Evolutionary conservation across 1,140 invertebrate species (phyloP).

Genomic region (Drosophila watanabei): DNA sequence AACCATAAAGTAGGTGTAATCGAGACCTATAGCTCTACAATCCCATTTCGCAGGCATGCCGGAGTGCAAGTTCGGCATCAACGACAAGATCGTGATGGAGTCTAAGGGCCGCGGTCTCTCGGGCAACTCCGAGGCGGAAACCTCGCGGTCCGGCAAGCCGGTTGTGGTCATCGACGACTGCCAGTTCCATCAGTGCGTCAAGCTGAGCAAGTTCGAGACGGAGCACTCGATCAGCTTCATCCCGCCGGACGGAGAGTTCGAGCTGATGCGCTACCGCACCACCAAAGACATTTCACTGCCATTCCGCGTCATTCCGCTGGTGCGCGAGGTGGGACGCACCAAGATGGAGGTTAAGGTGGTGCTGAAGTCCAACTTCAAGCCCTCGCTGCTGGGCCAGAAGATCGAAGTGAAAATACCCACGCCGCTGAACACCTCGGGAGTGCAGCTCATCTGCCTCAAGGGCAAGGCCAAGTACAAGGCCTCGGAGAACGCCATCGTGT

Average conservation of each 20-base stretch:
- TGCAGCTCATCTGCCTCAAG: constrained; percentile 99
- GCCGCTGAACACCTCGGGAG: constrained; percentile 99
- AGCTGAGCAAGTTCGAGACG: constrained; percentile 99
- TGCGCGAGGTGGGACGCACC: constrained; percentile 98
- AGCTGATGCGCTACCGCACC: constrained; percentile 99
- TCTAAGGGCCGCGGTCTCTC: constrained; percentile 93
- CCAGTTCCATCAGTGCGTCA: constrained; percentile 99
- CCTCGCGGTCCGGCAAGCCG: constrained; percentile 95
- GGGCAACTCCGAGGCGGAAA: constrained; percentile 92
- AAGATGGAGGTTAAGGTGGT: constrained; percentile 99
- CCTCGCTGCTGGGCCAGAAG: constrained; percentile 98
- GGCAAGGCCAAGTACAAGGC: constrained; percentile 99
- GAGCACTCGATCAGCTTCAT: constrained; percentile 99
- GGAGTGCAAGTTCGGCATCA: constrained; percentile 99
- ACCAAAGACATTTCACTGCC: constrained; percentile 99
- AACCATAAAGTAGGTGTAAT: background rate
- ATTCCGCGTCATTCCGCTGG: constrained; percentile 99
- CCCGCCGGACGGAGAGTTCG: constrained; percentile 99
- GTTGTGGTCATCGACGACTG: constrained; percentile 99
- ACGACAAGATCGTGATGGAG: constrained; percentile 99
- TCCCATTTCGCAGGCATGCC: constrained; percentile 92
- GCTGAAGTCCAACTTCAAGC: constrained; percentile 99
- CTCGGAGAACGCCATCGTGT: constrained; percentile 99
- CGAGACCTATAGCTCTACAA: background rate
- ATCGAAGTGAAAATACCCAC: constrained; percentile 99